A percentile compares a stretch with the other conserved stretches of the same genome.
These are phyloP conservation scores for Colostygia pectinataria DNA, from an alignment of 2,888 invertebrate species.

Conservation along the genomic window DNA sequence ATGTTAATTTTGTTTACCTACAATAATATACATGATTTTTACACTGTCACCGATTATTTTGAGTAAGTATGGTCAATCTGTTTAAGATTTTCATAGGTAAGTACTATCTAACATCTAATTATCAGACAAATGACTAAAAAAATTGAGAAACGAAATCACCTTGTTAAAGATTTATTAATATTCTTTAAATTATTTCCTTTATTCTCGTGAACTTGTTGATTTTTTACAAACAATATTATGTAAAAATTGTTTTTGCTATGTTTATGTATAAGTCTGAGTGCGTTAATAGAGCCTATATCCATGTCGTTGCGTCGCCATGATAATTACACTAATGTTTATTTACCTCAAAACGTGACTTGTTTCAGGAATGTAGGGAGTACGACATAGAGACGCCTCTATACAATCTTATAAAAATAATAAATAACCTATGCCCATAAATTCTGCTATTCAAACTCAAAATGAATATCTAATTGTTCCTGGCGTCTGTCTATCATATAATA, in stretches of 20 bases:
- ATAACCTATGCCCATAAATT: slow-evolving; percentile 39
- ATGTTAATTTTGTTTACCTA: too few relatives aligned
- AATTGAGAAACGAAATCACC: too few relatives aligned
- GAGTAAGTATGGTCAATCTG: too few relatives aligned
- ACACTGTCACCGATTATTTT: too few relatives aligned
- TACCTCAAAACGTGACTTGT: slow-evolving; percentile 50
- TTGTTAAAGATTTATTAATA: too few relatives aligned
- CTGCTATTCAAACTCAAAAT: slow-evolving; percentile 39
- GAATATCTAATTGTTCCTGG: slow-evolving; percentile 45
- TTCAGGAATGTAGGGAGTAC: slow-evolving; percentile 53
- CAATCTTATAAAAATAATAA: slow-evolving; percentile 40
- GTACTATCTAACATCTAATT: too few relatives aligned
- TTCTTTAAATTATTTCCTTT: too few relatives aligned
- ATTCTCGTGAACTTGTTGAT: too few relatives aligned
- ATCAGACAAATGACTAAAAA: too few relatives aligned
- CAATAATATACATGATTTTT: too few relatives aligned
- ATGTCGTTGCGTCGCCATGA: slow-evolving; percentile 35
- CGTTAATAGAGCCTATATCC: slow-evolving; percentile 38
- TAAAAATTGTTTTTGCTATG: slow-evolving; percentile 31
- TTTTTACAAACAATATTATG: slow-evolving; percentile 8
- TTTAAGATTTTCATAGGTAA: too few relatives aligned
- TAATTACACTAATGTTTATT: slow-evolving; percentile 46
- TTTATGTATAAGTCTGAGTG: slow-evolving; percentile 26
- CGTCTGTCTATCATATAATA: slow-evolving; percentile 41
- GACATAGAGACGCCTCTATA: slow-evolving; percentile 42